Base-by-base conservation (phyloP, 2,113 vertebrate genomes). In the Perognathus longimembris region DNA sequence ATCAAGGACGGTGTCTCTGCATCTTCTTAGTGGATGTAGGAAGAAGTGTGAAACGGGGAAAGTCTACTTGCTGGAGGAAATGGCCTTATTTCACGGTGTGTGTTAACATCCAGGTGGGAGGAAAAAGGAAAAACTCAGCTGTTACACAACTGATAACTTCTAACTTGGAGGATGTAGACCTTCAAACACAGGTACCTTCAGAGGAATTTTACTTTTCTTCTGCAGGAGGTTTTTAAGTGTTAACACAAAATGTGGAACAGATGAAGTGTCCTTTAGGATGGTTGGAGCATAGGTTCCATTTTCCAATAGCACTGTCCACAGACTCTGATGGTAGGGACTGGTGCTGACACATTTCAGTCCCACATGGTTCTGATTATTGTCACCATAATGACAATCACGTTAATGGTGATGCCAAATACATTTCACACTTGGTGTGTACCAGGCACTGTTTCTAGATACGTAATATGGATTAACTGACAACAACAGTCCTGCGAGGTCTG, bases 191-290 rank as follows among this genome's bases (percentile, higher is more conserved):
- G 34, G 54, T 38, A 54, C 0, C 5, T 59, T 22, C 7, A 50
- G 61, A 77, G n/a, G 70, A 69, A 61, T 88, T 89, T 90, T 80
- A 34, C 14, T 82, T 88, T 85, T 70, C 57, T 24, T 85, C 61
- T 30, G 6, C 2, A 20, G 21, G 22, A 30, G 57, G 18, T 63
- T 91, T 73, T 88, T 38, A 71, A 70, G 66, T 88, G 14, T 54
- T 54, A 45, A 75, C 32, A 61, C 20, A 38, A 85, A 71, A 38
- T 73, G 15, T 57, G 32, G 24, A 34, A 45, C 45, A 40, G 36
- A 57, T 67, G 66, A 79, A 74, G 42, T 66, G 5, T 38, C 50
- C 36, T 92, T 80, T 63, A 54, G 88, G 22, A 40, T 0, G 5
- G 32, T 63, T 64, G 42, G 80, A 73, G 36, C 32, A 9, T 6